Conservation (phyloP, 2,797 vertebrate genomes). For the Urophycis tenuis region DNA sequence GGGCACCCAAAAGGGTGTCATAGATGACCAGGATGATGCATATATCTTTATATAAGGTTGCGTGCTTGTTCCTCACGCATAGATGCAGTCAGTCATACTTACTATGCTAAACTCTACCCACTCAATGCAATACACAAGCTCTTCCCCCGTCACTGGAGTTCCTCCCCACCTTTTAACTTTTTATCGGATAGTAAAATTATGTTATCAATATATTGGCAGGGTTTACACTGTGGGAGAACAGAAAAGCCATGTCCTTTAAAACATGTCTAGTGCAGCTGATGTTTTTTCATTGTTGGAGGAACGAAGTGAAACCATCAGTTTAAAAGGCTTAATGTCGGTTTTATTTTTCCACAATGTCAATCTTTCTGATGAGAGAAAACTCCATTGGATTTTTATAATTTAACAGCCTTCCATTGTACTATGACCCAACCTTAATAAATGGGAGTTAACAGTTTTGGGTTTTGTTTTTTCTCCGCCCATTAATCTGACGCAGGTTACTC, state of each 20-base stretch:
- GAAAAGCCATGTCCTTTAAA: not conserved
- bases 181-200: conserved; percentile 38
- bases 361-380: conserved; percentile 41
- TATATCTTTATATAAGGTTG: conserved; percentile 52
- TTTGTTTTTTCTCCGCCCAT: conserved; percentile 16
- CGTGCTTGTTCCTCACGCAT: conserved; percentile 49
- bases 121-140: conserved; percentile 54
- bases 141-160: conserved; percentile 40
- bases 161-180: conserved; percentile 40
- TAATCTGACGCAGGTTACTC: not conserved
- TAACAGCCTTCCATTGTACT: conserved; percentile 67
- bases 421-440: conserved; percentile 67
- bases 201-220: conserved; percentile 45
- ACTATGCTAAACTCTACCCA: conserved; percentile 51
- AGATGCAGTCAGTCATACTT: conserved; percentile 51
- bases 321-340: not conserved
- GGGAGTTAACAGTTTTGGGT: conserved; percentile 39
- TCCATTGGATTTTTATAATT: conserved; percentile 68
- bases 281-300: conserved; percentile 17
- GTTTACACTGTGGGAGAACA: conserved; percentile 33
- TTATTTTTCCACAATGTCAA: conserved; percentile 33
- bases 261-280: conserved; percentile 18
- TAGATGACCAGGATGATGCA: conserved; percentile 42
- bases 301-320: conserved; percentile 15
- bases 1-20: conserved; percentile 35